phyloP scores from a whole-genome alignment of 2,888 invertebrate genomes.

The Atrina japonica region DNA sequence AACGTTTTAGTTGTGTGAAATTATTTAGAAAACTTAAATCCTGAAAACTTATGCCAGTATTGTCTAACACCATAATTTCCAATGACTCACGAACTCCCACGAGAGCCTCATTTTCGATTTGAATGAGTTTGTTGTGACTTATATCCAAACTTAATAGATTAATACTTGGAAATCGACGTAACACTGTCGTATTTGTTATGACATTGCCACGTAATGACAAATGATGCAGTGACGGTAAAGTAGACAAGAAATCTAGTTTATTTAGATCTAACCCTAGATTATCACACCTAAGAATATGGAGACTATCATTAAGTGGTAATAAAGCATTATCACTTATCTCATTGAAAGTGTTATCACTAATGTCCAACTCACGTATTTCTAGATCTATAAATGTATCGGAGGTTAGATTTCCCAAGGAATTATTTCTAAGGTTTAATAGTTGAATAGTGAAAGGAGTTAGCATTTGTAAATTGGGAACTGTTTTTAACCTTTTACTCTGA shows the following conservation, averaged over 20 bases:
- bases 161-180: background rate
- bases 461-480: slow-evolving; percentile 2
- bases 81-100: background rate
- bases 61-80: slow-evolving; percentile 1
- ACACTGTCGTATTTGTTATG: background rate
- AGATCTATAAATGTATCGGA: slow-evolving; percentile 1
- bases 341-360: slow-evolving; percentile 20
- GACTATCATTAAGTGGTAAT: background rate
- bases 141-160: slow-evolving; percentile 23
- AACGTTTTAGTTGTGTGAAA: slow-evolving; percentile 8
- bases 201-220: slow-evolving; percentile 17
- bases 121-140: slow-evolving; percentile 25
- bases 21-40: background rate
- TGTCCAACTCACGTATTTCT: slow-evolving; percentile 12
- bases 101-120: background rate
- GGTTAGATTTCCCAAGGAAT: slow-evolving; percentile 8
- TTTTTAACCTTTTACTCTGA: background rate
- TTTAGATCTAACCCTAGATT: background rate
- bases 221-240: background rate
- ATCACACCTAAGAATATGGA: background rate
- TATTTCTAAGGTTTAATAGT: slow-evolving; percentile 8
- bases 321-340: slow-evolving; percentile 11
- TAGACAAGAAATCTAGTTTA: slow-evolving; percentile 3
- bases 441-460: background rate
- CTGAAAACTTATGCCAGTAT: slow-evolving; percentile 12